Evolutionary conservation across 2,888 invertebrate genomes (phyloP), one percentile per base, ranked within the genome.

Genomic region (Aromia moschata): DNA sequence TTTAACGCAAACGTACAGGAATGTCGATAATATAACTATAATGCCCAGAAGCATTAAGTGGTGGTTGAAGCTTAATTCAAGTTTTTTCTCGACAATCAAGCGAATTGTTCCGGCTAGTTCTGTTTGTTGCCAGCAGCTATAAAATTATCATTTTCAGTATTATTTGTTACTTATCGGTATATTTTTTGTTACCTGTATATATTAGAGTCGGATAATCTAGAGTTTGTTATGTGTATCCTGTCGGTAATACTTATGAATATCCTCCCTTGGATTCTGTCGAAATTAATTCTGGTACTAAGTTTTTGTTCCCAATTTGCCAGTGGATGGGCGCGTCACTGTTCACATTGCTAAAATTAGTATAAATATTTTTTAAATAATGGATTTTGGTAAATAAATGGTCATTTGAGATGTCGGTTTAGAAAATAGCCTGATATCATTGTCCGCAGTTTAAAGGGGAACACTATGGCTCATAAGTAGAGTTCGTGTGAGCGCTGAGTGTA

Each of bases 111-210:
- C 89, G 0, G 85, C 84, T 18, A 88, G 77, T 55, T 82, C 80
- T 25, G 82, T 80, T 37, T 82, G 77, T 73, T 87, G 86, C 89
- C 89, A 89, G 74, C 90, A 91, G 75, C 89, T 89, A 77, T 12
- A 51, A 51, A 30, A 31, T 45, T 15, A 1, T 75, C 67, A 60
- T 12, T 3, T 40, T 15, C 9, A 40, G 11, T n/a, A 5, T 40
- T 17, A 40, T 40, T 40, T 33, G 25, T 25, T 25, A 25, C 9
- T 25, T 25, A 9, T 25, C 9, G 9, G 4, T 5, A 2, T 33
- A 33, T 33, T 33, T 33, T 33, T 11, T 41, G 12, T 37, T 60
- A 86, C 87, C 87, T 88, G 76, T 88, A 89, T 41, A 85, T 75
- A 62, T 84, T 84, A 0, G 83, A 80, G 73, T 90, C 90, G 0